A percentile compares a stretch with the other conserved stretches of the same genome.
Conservation (phyloP, 2,113 vertebrate species). For the Dissostichus mawsoni region DNA sequence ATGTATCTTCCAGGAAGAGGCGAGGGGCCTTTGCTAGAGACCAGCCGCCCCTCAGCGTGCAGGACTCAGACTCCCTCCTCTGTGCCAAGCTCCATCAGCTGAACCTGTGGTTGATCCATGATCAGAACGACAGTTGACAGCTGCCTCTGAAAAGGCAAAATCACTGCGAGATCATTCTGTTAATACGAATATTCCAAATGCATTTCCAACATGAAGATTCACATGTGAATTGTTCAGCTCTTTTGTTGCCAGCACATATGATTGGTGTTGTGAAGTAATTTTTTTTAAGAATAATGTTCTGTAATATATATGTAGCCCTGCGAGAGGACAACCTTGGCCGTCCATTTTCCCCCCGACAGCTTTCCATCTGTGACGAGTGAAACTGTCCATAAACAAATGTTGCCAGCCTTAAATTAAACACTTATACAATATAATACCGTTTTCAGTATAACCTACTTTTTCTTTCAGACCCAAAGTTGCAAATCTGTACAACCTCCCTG, state of each 20-base stretch:
- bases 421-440: neutral
- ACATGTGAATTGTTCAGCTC: neutral
- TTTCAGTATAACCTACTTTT: neutral
- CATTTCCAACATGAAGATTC: slow-evolving; percentile 24
- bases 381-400: neutral
- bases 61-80: slow-evolving; percentile 86
- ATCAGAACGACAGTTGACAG: slow-evolving; percentile 67
- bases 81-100: slow-evolving; percentile 82
- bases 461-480: neutral
- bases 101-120: slow-evolving; percentile 69
- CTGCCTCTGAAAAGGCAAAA: neutral
- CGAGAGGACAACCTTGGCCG: slow-evolving; percentile 21
- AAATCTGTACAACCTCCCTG: neutral
- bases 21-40: slow-evolving; percentile 71
- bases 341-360: neutral
- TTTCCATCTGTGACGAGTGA: neutral
- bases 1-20: slow-evolving; percentile 67
- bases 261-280: slow-evolving; percentile 19
- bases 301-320: slow-evolving; percentile 29
- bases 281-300: slow-evolving; percentile 17
- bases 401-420: neutral
- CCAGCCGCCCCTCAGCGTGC: slow-evolving; percentile 56
- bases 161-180: neutral
- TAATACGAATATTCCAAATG: neutral
- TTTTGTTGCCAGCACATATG: slow-evolving; percentile 15